phyloP scores from a whole-genome alignment of 2,797 vertebrate species.

The Acipenser ruthenus region DNA sequence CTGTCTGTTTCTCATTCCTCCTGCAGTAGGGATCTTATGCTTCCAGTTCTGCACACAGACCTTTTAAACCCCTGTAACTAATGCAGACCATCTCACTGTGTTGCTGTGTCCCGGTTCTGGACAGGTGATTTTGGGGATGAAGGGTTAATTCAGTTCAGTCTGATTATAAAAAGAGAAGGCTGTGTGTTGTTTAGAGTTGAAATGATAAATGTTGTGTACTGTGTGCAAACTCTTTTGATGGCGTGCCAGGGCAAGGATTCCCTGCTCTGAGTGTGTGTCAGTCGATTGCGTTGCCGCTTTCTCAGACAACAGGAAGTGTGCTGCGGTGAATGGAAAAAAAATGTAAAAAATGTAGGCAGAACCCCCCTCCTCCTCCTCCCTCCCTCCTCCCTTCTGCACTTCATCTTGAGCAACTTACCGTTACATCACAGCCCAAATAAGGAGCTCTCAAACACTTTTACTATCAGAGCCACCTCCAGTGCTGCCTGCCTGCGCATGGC shows the following conservation, averaged over 20 bases:
- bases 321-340: conserved; percentile 47
- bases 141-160: too few species aligned
- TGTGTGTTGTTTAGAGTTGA: too few species aligned
- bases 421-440: conserved; percentile 78
- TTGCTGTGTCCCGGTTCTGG: too few species aligned
- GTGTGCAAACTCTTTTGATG: neutral
- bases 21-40: too few species aligned
- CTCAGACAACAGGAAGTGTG: conserved; percentile 54
- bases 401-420: conserved; percentile 61
- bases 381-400: conserved; percentile 22
- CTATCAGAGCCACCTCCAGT: conserved; percentile 1
- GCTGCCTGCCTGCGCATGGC: neutral
- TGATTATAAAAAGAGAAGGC: too few species aligned
- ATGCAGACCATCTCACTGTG: too few species aligned
- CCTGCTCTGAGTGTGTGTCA: conserved; percentile 1
- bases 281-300: conserved; percentile 30
- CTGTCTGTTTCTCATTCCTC: too few species aligned
- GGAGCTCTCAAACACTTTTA: conserved; percentile 61
- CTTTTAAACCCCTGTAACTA: too few species aligned
- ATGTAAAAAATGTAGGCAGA: conserved; percentile 18
- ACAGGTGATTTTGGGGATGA: too few species aligned
- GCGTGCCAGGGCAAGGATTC: conserved; percentile 11
- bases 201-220: too few species aligned
- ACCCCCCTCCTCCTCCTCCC: conserved; percentile 10
- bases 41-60: too few species aligned